Base-by-base conservation (phyloP, 2,113 vertebrate genomes). In the Sorex fumeus region DNA sequence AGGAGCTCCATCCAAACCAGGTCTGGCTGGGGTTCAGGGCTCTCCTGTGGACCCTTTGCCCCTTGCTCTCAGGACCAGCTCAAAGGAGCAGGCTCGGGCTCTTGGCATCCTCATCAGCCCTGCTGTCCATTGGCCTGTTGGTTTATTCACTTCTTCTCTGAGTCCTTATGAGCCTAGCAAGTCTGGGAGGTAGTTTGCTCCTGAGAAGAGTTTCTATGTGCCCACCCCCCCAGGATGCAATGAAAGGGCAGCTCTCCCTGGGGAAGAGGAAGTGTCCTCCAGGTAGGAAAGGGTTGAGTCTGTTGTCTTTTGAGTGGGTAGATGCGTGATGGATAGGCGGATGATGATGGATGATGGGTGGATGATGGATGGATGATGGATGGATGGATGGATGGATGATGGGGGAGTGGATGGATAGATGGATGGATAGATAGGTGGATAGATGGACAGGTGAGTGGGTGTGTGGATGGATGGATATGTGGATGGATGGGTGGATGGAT, bases 21-120 rank as follows among this genome's bases (percentile, higher is more conserved):
- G 9, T 21, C 11, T 60, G 18, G 0, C 15, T 69, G 62, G 80
- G 8, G 36, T 53, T 72, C 45, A 43, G 16, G 7, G 43, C 25
- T 32, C 11, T 5, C 6, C 8, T 62, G 1, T 21, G 25, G 8
- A 43, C 21, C 2, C 25, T 34, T 12, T 3, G 11, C 21, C 2
- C 25, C 43, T 12, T 3, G 11, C 30, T n/a, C 0, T 21, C 57
- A 23, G 18, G 21, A 60, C 57, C 21, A 60, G 57, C 21, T 60
- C 21, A 23, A 19, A 53, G 7, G 16, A 30, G 21, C 23, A 43
- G 30, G 4, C 28, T 30, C 16, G 13, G 28, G 66, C 72, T 6
- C 21, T n/a, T 19, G 18, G 57, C 3, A 4, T 18, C 18, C 18
- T 9, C 34, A 19, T 57, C 3, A 0, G 2, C 30, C 40, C 40